These are phyloP conservation scores for Hermatobates lingyangjiaoensis DNA, from an alignment of 1,140 invertebrate genomes.

Conservation along the genomic window DNA sequence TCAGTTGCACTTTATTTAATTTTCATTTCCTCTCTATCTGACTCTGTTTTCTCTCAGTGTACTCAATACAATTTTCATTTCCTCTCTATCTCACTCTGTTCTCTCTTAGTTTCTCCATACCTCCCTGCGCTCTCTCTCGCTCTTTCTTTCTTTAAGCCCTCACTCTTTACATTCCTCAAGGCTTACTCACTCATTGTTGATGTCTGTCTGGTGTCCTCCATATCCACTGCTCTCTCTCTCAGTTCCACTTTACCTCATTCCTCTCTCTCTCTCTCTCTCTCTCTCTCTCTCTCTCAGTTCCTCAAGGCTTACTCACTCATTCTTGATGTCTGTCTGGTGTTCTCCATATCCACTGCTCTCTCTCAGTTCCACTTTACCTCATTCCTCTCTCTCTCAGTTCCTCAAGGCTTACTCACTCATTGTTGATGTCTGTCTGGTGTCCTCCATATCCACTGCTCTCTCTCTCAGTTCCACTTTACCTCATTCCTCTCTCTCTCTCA, in stretches of 20 bases:
- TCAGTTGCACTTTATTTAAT: too few relatives aligned
- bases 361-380: not conserved
- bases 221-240: not conserved
- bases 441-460: slow-evolving; percentile 59
- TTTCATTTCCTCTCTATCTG: not conserved
- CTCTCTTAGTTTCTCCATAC: too few relatives aligned
- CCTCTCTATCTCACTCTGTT: too few relatives aligned
- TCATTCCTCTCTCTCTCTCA: not conserved
- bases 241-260: not conserved
- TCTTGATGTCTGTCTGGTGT: not conserved
- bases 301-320: not conserved
- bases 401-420: slow-evolving; percentile 26
- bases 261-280: not conserved
- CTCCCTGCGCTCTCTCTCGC: not conserved
- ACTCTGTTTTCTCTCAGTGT: slow-evolving; percentile 27
- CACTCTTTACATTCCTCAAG: not conserved
- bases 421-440: slow-evolving; percentile 30
- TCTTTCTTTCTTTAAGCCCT: not conserved
- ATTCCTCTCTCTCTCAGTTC: not conserved
- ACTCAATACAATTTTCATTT: slow-evolving; percentile 28
- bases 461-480: slow-evolving; percentile 22
- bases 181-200: not conserved
- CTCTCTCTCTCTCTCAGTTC: not conserved
- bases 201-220: not conserved
- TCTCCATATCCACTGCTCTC: not conserved